phyloP scores from a whole-genome alignment of 2,113 vertebrate genomes.

The Ibidorhyncha struthersii region DNA sequence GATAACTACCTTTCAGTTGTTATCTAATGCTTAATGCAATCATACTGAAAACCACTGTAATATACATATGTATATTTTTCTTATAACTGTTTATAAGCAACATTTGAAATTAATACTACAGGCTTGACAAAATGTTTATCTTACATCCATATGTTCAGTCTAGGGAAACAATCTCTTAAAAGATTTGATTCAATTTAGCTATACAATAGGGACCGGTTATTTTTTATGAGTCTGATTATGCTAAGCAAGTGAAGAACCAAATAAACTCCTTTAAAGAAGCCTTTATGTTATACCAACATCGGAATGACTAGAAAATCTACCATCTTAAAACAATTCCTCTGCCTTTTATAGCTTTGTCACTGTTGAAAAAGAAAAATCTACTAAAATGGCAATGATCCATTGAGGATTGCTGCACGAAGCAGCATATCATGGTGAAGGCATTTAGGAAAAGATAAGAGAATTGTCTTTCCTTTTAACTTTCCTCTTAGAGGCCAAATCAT shows the following conservation, averaged over 20 bases:
- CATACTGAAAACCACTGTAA: neutral
- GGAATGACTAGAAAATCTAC: neutral
- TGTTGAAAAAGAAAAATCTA: neutral
- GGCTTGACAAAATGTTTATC: neutral
- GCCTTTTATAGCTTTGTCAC: neutral
- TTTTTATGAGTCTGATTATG: neutral
- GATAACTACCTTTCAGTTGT: neutral
- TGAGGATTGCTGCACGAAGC: neutral
- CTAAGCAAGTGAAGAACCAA: neutral
- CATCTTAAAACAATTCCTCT: neutral
- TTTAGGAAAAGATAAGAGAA: neutral
- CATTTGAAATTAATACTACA: neutral
- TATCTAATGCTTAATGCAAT: neutral
- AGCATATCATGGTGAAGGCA: neutral
- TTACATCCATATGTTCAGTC: neutral
- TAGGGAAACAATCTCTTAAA: neutral
- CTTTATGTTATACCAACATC: neutral
- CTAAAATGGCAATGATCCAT: neutral
- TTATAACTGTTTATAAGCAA: neutral
- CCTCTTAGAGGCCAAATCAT: neutral
- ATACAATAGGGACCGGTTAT: neutral
- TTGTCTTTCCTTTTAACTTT: neutral
- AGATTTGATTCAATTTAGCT: neutral
- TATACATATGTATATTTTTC: neutral
- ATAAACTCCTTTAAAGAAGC: neutral